Percentiles rank a stretch among this genome's conserved stretches.
Evolutionary conservation across 2,113 vertebrate genomes (phyloP).

Genomic region (Agapornis roseicollis): DNA sequence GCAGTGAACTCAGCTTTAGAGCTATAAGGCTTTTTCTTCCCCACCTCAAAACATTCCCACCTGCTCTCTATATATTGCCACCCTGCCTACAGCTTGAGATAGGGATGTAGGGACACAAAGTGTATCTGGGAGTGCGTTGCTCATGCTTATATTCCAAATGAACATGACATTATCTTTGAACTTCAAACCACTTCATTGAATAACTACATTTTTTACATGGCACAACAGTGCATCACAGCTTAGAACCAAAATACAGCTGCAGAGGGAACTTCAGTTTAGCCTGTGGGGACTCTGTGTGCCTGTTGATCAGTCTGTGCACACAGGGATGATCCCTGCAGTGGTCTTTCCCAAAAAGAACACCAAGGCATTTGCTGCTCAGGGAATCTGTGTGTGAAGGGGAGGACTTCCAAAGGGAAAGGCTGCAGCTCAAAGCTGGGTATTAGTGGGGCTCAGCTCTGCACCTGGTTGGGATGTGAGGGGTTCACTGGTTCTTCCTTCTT

Average conservation of each 20-base stretch:
- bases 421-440: background rate
- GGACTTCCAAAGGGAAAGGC: background rate
- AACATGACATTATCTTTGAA: conserved; percentile 48
- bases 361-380: background rate
- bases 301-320: background rate
- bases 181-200: conserved; percentile 26
- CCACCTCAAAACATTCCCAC: conserved; percentile 5
- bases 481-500: background rate
- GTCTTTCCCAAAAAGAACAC: background rate
- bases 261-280: background rate
- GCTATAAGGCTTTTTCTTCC: background rate
- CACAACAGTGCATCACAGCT: background rate
- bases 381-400: rapidly evolving
- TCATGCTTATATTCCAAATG: conserved; percentile 23
- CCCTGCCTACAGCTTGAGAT: conserved; percentile 8
- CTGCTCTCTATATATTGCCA: conserved; percentile 10
- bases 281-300: background rate
- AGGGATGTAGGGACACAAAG: background rate
- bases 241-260: background rate
- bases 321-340: background rate
- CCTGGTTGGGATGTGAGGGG: rapidly evolving
- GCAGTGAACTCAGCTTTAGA: conserved; percentile 12
- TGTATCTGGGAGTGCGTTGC: background rate
- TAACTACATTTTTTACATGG: background rate
- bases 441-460: background rate